Evolutionary conservation across 2,113 vertebrate genomes (phyloP).

Genomic region (Emydocephalus ijimae): DNA sequence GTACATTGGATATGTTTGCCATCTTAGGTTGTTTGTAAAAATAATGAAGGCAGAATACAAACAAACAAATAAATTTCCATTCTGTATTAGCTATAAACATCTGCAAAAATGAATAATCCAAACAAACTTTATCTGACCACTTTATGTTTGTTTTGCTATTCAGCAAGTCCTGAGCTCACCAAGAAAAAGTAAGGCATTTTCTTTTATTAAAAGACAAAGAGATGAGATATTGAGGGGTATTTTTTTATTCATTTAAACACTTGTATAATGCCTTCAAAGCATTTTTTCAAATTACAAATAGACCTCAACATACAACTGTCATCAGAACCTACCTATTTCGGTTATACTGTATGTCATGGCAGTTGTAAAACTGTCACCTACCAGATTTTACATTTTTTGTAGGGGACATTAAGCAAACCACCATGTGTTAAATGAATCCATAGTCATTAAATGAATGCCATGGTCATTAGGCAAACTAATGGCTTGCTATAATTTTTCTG

Average conservation of each 20-base stretch:
- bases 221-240: neutral
- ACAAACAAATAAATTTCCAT: neutral
- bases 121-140: neutral
- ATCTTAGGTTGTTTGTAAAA: neutral
- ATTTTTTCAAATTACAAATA: neutral
- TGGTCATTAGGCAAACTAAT: neutral
- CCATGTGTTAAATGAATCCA: neutral
- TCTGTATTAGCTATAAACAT: neutral
- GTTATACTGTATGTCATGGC: neutral
- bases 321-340: neutral
- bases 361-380: too few relatives aligned
- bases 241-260: neutral
- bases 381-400: neutral
- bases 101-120: neutral
- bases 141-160: neutral
- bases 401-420: neutral
- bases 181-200: neutral
- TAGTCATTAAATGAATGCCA: neutral
- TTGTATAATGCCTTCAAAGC: neutral
- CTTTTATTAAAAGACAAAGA: neutral
- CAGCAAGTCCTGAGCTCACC: neutral
- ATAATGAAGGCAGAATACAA: neutral
- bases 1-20: neutral
- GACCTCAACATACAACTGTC: neutral
- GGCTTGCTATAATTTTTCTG: neutral